Evolutionary conservation across 2,113 vertebrate species (phyloP).

Genomic region (Alethe castanea): DNA sequence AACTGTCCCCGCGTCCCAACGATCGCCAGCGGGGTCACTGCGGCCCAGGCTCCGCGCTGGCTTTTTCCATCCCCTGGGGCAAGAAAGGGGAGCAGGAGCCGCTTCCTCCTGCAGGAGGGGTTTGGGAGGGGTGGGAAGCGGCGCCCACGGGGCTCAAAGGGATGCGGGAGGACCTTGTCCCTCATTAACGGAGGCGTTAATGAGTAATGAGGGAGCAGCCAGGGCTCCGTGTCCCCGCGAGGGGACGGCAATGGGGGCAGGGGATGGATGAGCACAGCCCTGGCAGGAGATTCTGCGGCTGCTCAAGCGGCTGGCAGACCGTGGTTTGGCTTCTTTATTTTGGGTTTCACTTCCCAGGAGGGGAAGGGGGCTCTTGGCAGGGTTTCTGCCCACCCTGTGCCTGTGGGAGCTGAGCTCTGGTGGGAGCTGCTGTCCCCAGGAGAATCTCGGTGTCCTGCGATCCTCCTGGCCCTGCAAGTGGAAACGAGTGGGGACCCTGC

Average conservation of each 20-base stretch:
- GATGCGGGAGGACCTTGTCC: background rate
- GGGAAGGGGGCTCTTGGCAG: background rate
- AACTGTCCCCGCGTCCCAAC: background rate
- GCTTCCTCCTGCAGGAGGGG: fast-evolving
- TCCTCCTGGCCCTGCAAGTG: background rate
- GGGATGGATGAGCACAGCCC: background rate
- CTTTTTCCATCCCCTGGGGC: slow-evolving; percentile 25
- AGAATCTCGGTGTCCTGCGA: background rate
- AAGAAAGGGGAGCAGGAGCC: fast-evolving
- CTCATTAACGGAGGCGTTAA: background rate
- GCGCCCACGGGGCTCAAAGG: fast-evolving
- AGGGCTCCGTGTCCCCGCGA: background rate
- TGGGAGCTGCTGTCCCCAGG: background rate
- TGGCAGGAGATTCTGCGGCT: fast-evolving
- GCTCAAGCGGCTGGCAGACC: fast-evolving
- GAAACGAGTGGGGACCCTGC: background rate
- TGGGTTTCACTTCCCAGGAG: fast-evolving
- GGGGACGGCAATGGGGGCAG: background rate
- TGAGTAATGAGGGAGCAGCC: slow-evolving; percentile 21
- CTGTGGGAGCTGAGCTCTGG: background rate
- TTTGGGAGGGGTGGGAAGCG: background rate
- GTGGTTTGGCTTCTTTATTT: background rate
- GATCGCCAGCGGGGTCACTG: background rate
- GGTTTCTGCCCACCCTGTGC: background rate
- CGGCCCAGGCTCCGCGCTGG: background rate